phyloP scores from a whole-genome alignment of 2,113 vertebrate species.

The Rattus rattus region DNA sequence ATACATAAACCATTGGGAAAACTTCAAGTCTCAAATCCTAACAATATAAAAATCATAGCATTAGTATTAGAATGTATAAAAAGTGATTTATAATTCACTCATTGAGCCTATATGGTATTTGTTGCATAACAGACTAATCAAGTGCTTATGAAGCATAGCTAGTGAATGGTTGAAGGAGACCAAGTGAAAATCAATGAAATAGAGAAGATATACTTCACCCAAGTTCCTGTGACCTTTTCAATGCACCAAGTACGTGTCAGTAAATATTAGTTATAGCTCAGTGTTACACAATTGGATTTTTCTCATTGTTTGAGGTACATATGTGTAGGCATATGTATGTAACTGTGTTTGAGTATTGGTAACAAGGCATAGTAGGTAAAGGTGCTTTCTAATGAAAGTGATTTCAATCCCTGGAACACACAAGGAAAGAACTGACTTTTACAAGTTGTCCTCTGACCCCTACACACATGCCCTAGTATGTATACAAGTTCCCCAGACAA shows the following conservation, averaged over 20 bases:
- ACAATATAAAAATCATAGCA: background rate
- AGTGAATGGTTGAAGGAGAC: background rate
- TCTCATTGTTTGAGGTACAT: background rate
- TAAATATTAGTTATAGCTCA: background rate
- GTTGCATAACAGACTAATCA: background rate
- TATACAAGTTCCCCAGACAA: background rate
- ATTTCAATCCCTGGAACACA: background rate
- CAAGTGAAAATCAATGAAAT: background rate
- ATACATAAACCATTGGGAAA: background rate
- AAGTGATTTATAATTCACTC: slow-evolving; percentile 15
- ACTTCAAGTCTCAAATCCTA: background rate
- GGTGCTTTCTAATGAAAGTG: background rate
- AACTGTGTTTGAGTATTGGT: background rate
- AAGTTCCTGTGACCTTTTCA: background rate
- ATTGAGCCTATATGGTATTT: background rate
- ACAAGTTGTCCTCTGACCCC: background rate
- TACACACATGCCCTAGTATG: background rate
- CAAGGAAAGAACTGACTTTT: background rate
- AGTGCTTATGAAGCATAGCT: background rate
- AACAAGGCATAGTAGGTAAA: background rate
- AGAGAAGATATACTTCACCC: background rate
- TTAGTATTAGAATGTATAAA: slow-evolving; percentile 5
- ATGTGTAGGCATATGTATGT: background rate
- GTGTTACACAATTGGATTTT: background rate
- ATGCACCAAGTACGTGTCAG: background rate